phyloP scores from a whole-genome alignment of 1,140 invertebrate species.

The Chironomus tepperi region DNA sequence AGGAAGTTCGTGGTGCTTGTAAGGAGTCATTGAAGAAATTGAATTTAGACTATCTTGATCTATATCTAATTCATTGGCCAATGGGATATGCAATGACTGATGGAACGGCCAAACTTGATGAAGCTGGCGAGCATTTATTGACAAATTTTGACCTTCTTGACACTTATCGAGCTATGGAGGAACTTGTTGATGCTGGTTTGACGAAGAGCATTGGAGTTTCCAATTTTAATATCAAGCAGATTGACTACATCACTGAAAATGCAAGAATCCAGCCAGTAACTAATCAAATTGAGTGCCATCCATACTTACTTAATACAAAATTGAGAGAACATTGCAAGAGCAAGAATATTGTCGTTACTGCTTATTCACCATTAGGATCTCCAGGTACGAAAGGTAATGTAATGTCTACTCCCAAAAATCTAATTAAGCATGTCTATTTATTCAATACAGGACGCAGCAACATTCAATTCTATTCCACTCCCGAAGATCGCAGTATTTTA shows the following conservation, averaged over 20 bases:
- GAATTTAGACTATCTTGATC: slow-evolving; percentile 59
- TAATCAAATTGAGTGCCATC: slow-evolving; percentile 72
- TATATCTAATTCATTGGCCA: slow-evolving; percentile 77
- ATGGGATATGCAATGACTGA: slow-evolving; percentile 49
- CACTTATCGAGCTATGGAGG: slow-evolving; percentile 75
- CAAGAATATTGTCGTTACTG: slow-evolving; percentile 56
- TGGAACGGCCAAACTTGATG: slow-evolving; percentile 42
- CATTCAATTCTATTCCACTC: slow-evolving; percentile 48
- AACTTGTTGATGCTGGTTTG: slow-evolving; percentile 57
- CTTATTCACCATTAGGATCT: slow-evolving; percentile 69
- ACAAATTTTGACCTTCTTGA: slow-evolving; percentile 64
- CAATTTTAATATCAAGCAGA: slow-evolving; percentile 74
- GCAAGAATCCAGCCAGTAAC: slow-evolving; percentile 60
- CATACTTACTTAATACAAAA: slow-evolving; percentile 62
- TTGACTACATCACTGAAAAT: slow-evolving; percentile 55
- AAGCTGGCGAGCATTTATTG: slow-evolving; percentile 49
- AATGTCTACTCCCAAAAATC: neutral
- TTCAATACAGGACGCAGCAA: no score
- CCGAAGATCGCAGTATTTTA: slow-evolving; percentile 54
- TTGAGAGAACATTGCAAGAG: slow-evolving; percentile 57
- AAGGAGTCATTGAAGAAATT: slow-evolving; percentile 52
- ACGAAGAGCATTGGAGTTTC: slow-evolving; percentile 70
- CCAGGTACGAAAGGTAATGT: slow-evolving; percentile 37
- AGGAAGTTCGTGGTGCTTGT: slow-evolving; percentile 46
- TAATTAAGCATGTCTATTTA: no score